Evolutionary conservation across 2,888 invertebrate genomes (phyloP).

Genomic region (Diarsia mendica): DNA sequence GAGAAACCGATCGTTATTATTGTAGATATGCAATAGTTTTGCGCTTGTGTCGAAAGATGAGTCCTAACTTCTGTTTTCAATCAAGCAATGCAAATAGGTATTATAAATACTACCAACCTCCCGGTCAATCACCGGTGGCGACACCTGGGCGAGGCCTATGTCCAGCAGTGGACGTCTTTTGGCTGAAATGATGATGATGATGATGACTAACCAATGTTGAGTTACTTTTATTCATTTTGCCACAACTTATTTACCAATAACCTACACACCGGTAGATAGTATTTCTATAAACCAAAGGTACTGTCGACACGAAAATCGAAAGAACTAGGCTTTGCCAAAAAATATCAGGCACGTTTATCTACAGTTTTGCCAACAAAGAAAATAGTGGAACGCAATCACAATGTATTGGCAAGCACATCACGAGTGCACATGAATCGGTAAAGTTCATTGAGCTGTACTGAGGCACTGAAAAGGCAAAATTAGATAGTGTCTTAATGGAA

Average conservation of each 20-base stretch:
- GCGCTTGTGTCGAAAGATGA: too few species aligned
- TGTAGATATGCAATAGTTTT: too few species aligned
- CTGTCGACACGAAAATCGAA: neutral
- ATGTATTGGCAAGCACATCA: neutral
- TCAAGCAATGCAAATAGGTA: too few species aligned
- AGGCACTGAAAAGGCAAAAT: neutral
- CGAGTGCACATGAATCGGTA: constrained; percentile 1
- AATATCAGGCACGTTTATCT: constrained; percentile 5
- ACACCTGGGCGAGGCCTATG: too few species aligned
- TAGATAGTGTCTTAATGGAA: neutral
- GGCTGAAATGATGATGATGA: too few species aligned
- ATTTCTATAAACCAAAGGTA: neutral
- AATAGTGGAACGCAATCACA: constrained; percentile 7
- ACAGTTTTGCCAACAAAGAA: constrained; percentile 2
- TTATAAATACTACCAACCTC: too few species aligned
- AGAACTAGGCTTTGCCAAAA: constrained; percentile 4
- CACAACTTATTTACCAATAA: neutral
- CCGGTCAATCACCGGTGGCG: too few species aligned
- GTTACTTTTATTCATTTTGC: neutral
- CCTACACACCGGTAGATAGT: neutral
- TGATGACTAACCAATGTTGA: neutral
- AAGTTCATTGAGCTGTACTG: constrained; percentile 6
- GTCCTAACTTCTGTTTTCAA: too few species aligned
- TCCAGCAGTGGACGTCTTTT: too few species aligned
- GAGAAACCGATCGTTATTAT: too few species aligned